These are phyloP conservation scores for Chaenocephalus aceratus DNA, from an alignment of 2,113 vertebrate species.

Conservation along the genomic window DNA sequence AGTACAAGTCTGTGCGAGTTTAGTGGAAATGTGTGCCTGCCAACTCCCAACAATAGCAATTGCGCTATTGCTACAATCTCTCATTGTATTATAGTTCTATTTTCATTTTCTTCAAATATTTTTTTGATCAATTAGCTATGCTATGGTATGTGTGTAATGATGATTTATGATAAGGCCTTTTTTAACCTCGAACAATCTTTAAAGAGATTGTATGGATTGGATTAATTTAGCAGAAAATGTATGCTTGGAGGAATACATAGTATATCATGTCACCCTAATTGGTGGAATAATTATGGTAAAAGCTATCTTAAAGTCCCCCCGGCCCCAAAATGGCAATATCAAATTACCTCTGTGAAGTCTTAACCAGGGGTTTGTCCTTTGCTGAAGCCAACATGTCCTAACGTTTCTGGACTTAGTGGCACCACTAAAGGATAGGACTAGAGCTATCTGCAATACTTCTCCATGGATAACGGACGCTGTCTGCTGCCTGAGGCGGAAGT, in stretches of 20 bases:
- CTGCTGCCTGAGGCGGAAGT: too few relatives aligned
- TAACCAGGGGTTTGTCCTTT: too few relatives aligned
- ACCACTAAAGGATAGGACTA: too few relatives aligned
- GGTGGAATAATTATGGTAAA: not conserved
- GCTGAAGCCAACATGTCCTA: too few relatives aligned
- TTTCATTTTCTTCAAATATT: not conserved
- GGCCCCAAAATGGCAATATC: too few relatives aligned
- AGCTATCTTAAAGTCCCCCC: too few relatives aligned
- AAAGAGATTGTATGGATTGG: not conserved
- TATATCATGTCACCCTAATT: not conserved
- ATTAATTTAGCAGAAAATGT: not conserved
- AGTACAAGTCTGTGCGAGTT: conserved; percentile 9
- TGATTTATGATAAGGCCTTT: not conserved
- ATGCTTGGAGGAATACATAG: not conserved
- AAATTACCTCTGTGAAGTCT: too few relatives aligned
- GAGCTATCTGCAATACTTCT: too few relatives aligned
- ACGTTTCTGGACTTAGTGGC: too few relatives aligned
- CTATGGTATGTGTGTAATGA: not conserved
- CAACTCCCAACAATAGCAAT: not conserved
- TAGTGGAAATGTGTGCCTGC: conserved; percentile 14
- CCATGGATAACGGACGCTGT: too few relatives aligned
- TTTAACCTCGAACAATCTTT: not conserved
- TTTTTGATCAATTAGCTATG: too few relatives aligned
- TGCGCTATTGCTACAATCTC: not conserved
- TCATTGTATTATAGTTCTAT: not conserved